Evolutionary conservation across 2,797 vertebrate species (phyloP).

Genomic region (Macropus fuliginosus): DNA sequence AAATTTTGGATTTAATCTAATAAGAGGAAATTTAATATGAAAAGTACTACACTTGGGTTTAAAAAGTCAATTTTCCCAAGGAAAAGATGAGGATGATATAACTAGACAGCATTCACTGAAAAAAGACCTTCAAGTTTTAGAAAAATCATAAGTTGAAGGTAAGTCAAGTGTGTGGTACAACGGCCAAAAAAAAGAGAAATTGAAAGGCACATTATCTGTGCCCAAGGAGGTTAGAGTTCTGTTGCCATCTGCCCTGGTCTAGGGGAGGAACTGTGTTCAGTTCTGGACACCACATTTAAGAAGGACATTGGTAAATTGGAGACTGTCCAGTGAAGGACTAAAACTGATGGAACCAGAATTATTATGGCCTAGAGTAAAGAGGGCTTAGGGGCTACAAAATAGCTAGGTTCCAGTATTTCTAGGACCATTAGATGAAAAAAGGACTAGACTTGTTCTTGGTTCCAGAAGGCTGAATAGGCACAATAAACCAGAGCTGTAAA

Average conservation of each 20-base stretch:
- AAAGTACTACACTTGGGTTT: background rate
- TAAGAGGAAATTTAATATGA: background rate
- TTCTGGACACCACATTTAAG: too few relatives aligned
- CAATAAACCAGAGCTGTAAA: background rate
- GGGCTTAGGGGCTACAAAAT: background rate
- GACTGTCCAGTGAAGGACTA: background rate
- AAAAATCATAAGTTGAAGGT: background rate
- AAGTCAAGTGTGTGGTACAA: background rate
- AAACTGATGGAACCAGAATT: background rate
- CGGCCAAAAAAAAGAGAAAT: background rate
- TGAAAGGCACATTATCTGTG: background rate
- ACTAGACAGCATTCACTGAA: background rate
- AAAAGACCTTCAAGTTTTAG: background rate
- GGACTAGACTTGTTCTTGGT: background rate
- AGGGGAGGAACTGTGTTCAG: too few relatives aligned
- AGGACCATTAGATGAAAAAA: background rate
- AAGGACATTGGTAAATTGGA: background rate
- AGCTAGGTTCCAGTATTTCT: background rate
- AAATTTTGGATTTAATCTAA: background rate
- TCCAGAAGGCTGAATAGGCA: background rate
- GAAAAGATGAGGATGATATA: background rate
- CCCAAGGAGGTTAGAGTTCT: background rate
- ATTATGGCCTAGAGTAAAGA: background rate
- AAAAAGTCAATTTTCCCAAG: constrained; percentile 1
- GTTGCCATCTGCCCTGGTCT: too few relatives aligned